Evolutionary conservation across 2,888 invertebrate species (phyloP), one percentile per base, ranked within the genome.

Genomic region (Drosophila gaucha): DNA sequence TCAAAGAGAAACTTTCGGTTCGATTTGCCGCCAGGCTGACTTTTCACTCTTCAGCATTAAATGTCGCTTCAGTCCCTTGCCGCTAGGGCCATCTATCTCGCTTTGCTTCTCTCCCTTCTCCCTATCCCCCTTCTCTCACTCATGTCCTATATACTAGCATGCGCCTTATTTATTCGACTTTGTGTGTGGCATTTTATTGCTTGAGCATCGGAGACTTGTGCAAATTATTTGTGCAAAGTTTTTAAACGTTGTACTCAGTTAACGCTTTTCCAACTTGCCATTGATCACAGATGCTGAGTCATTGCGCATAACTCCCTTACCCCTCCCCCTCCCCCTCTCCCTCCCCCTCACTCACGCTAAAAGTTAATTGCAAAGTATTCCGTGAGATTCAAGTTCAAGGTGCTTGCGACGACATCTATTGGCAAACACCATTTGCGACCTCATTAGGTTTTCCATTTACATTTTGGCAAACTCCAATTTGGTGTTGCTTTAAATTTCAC

Each of bases 1-100:
- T 31, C 38, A 9, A 54, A 31, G 56, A 18, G 31, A 76, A 84
- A 80, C 67, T 87, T 85, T 87, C 52, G 51, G 76, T 69, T 82
- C 83, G 83, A 87, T 78, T 87, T 82, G 83, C 87, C 73, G 83
- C 83, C 87, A 82, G 59, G 64, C 69, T 78, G 79, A 73, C 65
- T 85, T 79, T 78, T 73, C 62, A 74, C 67, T 72, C 35, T 44
- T 50, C 26, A 26, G 57, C 54, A 50, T 56, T 41, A 43, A 62
- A 58, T 58, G 72, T 67, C 57, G 30, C 46, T 36, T 20, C 43
- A 65, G 46, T 55, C 31, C 20, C 38, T 16, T 12, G 18, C 46
- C 46, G 20, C 30, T 20, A 20, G 46, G 30, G 20, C 31, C 28
- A 39, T 24, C 46, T 50, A 30, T 33, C 43, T 44, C n/a, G n/a